Conservation (phyloP, 2,113 vertebrate species). For the Patagioenas fasciata region DNA sequence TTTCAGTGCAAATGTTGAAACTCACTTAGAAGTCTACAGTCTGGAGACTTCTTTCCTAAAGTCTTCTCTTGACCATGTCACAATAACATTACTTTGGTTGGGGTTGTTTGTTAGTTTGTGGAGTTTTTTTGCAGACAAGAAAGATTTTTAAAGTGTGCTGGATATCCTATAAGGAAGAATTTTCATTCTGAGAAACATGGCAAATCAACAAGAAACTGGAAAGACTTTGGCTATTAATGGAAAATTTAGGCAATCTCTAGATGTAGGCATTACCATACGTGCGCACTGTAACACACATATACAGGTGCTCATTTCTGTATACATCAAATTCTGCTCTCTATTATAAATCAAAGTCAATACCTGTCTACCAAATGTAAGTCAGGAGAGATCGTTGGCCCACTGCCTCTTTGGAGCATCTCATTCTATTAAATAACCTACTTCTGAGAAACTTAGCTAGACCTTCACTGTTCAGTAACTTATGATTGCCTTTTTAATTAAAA, state of each 20-base stretch:
- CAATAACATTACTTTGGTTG: not conserved
- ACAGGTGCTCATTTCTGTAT: not conserved
- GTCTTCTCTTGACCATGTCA: not conserved
- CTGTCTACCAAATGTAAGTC: not conserved
- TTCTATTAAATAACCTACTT: conserved; percentile 45
- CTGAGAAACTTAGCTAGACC: conserved; percentile 30
- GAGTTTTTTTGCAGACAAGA: not conserved
- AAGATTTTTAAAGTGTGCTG: not conserved
- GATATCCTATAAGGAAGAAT: not conserved
- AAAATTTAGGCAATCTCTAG: not conserved
- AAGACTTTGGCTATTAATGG: not conserved
- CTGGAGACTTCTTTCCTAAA: not conserved
- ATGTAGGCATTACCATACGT: not conserved
- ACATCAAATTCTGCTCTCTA: not conserved
- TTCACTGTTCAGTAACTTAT: conserved; percentile 29
- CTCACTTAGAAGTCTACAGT: not conserved
- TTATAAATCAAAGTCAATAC: not conserved
- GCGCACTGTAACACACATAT: not conserved
- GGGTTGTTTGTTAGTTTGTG: too few species aligned
- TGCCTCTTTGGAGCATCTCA: conserved; percentile 6
- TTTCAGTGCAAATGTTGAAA: not conserved
- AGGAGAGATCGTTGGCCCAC: not conserved
- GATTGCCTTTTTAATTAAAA: conserved; percentile 63
- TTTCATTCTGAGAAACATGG: not conserved
- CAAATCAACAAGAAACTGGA: not conserved